Base-by-base conservation (phyloP, 2,797 vertebrate genomes). In the Mormyrus proboscirostris region DNA sequence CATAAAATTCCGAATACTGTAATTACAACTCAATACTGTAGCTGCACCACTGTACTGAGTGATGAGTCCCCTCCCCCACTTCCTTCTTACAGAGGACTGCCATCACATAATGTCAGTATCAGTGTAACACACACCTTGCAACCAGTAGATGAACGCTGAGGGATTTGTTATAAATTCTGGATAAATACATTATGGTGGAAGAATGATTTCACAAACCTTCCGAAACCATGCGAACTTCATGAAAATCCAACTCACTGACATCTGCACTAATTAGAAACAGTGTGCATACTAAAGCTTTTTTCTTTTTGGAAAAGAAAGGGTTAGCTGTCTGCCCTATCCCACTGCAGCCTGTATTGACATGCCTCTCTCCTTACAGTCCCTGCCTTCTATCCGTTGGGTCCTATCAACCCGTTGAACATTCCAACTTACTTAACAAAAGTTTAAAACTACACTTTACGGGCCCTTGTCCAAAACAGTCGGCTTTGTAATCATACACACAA, bases 351-450 rank as follows among this genome's bases (percentile, higher is more conserved):
- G 87, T 73, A 59, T 65, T 65, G 79, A 88, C 86, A 88, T 57
- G 88, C 73, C 89, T 47, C 87, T 90, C n/a, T 44, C 65, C 55
- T 65, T 87, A 38, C 87, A 90, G 86, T 41, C 84, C 62, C 49
- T 41, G 62, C 82, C 57, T 83, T 50, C 89, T 83, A 51, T 83
- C 88, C 88, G 76, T 44, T 89, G 53, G 73, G 88, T 89, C 88
- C 76, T 16, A 79, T 89, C 51, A 89, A 50, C 47, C 76, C 38
- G 38, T 25, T 83, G 47, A 85, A 85, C 47, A 85, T 51, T 85
- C 47, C 76, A 82, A 82, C 76, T 82, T 82, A 44, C 19, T 47
- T 19, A 82, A 79, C 33, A 79, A 44, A 82, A 47, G 41, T 44
- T 82, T 47, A 82, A 82, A 82, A 47, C 29, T 73, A 73, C 69